A percentile compares a stretch with the other conserved stretches of the same genome.
These are phyloP conservation scores for Xylocampa areola DNA, from an alignment of 2,888 invertebrate species.

Conservation along the genomic window DNA sequence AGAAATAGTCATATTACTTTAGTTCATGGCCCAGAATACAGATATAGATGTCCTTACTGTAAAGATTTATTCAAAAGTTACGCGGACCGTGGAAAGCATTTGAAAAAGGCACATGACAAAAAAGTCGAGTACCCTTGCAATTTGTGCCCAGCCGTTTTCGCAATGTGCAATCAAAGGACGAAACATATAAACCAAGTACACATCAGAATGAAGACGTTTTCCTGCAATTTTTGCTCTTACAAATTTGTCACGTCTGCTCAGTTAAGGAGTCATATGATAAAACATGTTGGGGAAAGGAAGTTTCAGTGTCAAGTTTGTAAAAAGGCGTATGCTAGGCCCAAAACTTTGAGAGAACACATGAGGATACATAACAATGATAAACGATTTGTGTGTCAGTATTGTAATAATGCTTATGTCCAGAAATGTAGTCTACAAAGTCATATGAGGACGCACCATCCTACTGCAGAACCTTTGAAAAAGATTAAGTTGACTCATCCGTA, in stretches of 20 bases:
- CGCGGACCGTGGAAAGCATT: constrained; percentile 70
- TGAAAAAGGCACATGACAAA: constrained; percentile 72
- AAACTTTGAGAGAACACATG: constrained; percentile 79
- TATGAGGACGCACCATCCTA: constrained; percentile 78
- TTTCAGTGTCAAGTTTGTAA: constrained; percentile 84
- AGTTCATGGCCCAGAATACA: constrained; percentile 68
- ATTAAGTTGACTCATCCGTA: constrained; percentile 28
- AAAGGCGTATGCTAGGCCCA: constrained; percentile 77
- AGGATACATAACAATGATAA: constrained; percentile 82
- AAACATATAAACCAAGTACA: constrained; percentile 81
- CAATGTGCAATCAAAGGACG: constrained; percentile 76
- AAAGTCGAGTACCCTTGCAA: constrained; percentile 80
- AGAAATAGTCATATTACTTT: constrained; percentile 71
- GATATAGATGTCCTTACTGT: constrained; percentile 75
- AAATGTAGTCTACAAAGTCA: constrained; percentile 84
- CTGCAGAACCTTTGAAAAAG: constrained; percentile 64
- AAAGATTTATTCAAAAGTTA: constrained; percentile 78
- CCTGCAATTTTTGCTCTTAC: constrained; percentile 73
- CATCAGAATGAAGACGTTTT: constrained; percentile 72
- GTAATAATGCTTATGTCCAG: constrained; percentile 80
- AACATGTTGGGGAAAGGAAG: constrained; percentile 73
- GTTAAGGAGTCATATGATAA: constrained; percentile 77
- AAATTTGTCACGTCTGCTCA: constrained; percentile 74
- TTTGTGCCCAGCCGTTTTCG: constrained; percentile 77
- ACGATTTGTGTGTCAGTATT: constrained; percentile 82